Conservation (phyloP, 2,888 invertebrate species). For the Polymixis flavicincta region DNA sequence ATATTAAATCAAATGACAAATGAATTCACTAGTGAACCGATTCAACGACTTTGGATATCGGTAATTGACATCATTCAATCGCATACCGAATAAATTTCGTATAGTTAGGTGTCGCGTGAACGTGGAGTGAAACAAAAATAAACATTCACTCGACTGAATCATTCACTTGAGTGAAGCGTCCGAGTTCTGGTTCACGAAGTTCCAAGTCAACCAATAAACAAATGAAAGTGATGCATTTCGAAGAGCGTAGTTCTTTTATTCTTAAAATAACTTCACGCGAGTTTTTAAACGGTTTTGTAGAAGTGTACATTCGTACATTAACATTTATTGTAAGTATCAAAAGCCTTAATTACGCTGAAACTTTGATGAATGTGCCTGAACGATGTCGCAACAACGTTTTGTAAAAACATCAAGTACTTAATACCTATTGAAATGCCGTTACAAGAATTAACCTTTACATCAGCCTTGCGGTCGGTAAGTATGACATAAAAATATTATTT, state of each 20-base stretch:
- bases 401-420: constrained; percentile 41
- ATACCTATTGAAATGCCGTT: constrained; percentile 27
- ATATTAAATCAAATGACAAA: not conserved
- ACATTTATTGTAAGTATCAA: not conserved
- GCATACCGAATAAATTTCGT: not conserved
- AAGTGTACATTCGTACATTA: not conserved
- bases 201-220: not conserved
- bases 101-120: too few relatives aligned
- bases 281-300: not conserved
- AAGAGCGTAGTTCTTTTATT: not conserved
- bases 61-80: not conserved
- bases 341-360: not conserved
- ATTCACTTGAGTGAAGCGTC: not conserved
- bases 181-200: not conserved
- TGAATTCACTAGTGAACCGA: not conserved
- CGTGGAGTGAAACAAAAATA: too few relatives aligned
- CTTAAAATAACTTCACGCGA: not conserved
- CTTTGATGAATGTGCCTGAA: constrained; percentile 9
- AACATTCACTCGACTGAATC: not conserved
- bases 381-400: constrained; percentile 28
- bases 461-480: constrained; percentile 33
- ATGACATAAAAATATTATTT: constrained; percentile 47
- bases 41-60: not conserved
- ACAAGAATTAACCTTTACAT: constrained; percentile 43
- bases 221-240: not conserved